Conservation (phyloP, 2,888 invertebrate species). For the Chrysopilus asiliformis region DNA sequence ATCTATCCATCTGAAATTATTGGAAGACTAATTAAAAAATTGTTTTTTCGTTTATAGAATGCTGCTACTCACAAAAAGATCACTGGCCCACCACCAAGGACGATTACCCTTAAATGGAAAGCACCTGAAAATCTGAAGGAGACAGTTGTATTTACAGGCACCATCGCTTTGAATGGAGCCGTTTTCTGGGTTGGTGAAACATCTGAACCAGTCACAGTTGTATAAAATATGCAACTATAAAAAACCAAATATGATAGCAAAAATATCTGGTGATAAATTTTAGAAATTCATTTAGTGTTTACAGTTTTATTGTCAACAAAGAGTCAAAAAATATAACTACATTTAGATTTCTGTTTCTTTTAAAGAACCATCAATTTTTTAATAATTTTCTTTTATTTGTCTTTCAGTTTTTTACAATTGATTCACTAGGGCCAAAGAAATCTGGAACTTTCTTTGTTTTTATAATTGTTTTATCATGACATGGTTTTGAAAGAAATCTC, state of each 20-base stretch:
- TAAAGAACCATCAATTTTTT: no score
- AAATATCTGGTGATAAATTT: no score
- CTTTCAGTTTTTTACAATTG: no score
- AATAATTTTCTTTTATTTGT: no score
- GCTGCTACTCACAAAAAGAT: slow-evolving; percentile 56
- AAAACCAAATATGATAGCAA: background rate
- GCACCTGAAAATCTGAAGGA: slow-evolving; percentile 48
- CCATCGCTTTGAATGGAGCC: slow-evolving; percentile 54
- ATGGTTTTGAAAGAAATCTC: no score
- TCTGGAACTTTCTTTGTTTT: no score
- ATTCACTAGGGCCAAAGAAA: no score
- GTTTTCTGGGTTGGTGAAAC: slow-evolving; percentile 58
- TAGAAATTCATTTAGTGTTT: no score
- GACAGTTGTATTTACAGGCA: slow-evolving; percentile 51
- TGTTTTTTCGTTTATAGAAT: slow-evolving; percentile 38
- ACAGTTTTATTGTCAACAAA: no score
- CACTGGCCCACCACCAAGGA: slow-evolving; percentile 32
- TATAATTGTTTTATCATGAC: no score
- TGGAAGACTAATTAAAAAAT: slow-evolving; percentile 3
- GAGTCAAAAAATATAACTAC: no score
- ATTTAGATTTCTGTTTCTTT: no score
- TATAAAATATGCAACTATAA: slow-evolving; percentile 17
- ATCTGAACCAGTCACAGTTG: slow-evolving; percentile 45
- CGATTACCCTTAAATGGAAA: slow-evolving; percentile 49
- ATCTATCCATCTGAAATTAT: background rate